Conservation (phyloP, 2,888 invertebrate species). For the Baccha elongata region DNA sequence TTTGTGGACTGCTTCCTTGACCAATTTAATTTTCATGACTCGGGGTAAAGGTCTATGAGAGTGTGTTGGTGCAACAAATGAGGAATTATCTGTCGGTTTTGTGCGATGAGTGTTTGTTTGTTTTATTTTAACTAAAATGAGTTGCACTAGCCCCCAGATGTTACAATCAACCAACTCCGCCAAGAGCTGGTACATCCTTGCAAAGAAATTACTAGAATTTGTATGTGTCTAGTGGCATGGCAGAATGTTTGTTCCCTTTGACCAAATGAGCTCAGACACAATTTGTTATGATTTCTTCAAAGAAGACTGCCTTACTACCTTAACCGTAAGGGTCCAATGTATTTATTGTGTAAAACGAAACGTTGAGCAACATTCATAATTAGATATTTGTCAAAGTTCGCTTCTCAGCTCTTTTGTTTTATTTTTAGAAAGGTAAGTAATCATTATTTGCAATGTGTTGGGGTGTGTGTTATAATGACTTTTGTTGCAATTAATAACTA, state of each 20-base stretch:
- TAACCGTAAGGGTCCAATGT: not conserved
- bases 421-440: slow-evolving; percentile 13
- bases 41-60: slow-evolving; percentile 31
- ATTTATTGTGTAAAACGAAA: not conserved
- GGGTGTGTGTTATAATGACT: not conserved
- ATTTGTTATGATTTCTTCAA: slow-evolving; percentile 51
- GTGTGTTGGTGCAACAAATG: slow-evolving; percentile 41
- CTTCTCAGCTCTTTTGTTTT: slow-evolving; percentile 50
- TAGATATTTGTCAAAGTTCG: slow-evolving; percentile 27
- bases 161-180: slow-evolving; percentile 23
- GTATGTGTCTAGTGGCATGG: slow-evolving; percentile 5
- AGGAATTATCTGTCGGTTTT: slow-evolving; percentile 65
- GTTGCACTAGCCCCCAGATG: slow-evolving; percentile 47
- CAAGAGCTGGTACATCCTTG: slow-evolving; percentile 26
- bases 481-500: not conserved
- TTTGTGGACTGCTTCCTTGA: slow-evolving; percentile 22
- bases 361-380: not conserved
- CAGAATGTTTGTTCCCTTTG: slow-evolving; percentile 20
- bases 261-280: slow-evolving; percentile 40
- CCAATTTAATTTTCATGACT: slow-evolving; percentile 71
- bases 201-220: slow-evolving; percentile 26
- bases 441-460: not conserved
- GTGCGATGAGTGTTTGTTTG: slow-evolving; percentile 65
- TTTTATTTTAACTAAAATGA: slow-evolving; percentile 58
- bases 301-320: slow-evolving; percentile 13